Evolutionary conservation across 2,888 invertebrate species (phyloP).

Genomic region (Phorcus lineatus): DNA sequence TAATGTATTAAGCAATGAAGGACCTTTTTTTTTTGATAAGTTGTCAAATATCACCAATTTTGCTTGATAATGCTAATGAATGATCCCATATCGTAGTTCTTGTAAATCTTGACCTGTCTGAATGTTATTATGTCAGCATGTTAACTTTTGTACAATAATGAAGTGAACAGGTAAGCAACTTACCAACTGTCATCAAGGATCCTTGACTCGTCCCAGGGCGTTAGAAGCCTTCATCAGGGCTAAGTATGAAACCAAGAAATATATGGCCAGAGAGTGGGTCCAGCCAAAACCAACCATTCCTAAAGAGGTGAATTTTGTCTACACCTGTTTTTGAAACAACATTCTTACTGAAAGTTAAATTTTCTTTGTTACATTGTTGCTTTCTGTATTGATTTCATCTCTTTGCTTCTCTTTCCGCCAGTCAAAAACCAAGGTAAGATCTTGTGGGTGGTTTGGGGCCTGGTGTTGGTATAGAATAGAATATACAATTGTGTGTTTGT

Average conservation of each 20-base stretch:
- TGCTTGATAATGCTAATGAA: too few relatives aligned
- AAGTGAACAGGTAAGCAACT: too few relatives aligned
- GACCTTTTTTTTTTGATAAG: too few relatives aligned
- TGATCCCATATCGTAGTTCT: too few relatives aligned
- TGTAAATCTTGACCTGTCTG: too few relatives aligned
- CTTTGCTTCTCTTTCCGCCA: background rate
- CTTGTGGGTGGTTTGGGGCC: too few relatives aligned
- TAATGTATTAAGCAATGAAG: too few relatives aligned
- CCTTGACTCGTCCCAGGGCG: conserved; percentile 70
- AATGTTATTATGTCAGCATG: too few relatives aligned
- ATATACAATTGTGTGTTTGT: background rate
- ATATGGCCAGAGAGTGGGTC: conserved; percentile 97
- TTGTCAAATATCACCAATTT: too few relatives aligned
- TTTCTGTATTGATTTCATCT: background rate
- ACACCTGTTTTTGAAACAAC: background rate
- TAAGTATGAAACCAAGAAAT: conserved; percentile 99
- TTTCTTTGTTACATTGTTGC: background rate
- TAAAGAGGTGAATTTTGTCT: conserved; percentile 56
- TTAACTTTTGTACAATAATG: too few relatives aligned
- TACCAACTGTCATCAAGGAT: background rate
- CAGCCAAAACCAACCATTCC: conserved; percentile 84
- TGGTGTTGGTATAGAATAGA: too few relatives aligned
- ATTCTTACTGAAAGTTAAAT: background rate
- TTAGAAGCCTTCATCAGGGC: conserved; percentile 97
- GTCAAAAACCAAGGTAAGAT: too few relatives aligned